phyloP scores from a whole-genome alignment of 2,113 vertebrate genomes.

The Prunella fulvescens region DNA sequence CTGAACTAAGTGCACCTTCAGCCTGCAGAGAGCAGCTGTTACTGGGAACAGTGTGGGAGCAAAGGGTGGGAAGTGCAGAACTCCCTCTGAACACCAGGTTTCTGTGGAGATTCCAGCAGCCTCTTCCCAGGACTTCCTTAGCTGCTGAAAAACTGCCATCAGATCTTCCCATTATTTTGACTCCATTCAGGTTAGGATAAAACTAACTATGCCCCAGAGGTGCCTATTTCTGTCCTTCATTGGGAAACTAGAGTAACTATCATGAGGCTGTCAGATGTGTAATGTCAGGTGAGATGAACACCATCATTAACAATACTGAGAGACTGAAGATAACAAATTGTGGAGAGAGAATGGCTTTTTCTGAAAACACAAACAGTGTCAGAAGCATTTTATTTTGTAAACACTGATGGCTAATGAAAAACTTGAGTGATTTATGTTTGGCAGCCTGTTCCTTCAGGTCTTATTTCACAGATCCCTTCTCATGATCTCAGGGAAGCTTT shows the following conservation, averaged over 20 bases:
- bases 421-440: background rate
- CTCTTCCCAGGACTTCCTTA: background rate
- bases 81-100: background rate
- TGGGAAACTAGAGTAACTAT: background rate
- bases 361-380: background rate
- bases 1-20: background rate
- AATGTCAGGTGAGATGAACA: background rate
- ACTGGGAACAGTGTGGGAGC: background rate
- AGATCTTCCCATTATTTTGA: background rate
- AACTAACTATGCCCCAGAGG: background rate
- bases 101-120: fast-evolving
- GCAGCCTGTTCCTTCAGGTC: background rate
- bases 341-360: background rate
- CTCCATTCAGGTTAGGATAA: background rate
- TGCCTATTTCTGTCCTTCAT: background rate
- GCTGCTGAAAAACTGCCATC: background rate
- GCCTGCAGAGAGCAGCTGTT: background rate
- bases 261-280: background rate
- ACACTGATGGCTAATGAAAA: background rate
- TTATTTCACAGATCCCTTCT: background rate
- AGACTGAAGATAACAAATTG: background rate
- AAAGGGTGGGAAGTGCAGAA: background rate
- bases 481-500: background rate
- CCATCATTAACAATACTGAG: background rate
- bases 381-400: background rate